These are phyloP conservation scores for Urophycis tenuis DNA, from an alignment of 2,797 vertebrate genomes.

Conservation along the genomic window DNA sequence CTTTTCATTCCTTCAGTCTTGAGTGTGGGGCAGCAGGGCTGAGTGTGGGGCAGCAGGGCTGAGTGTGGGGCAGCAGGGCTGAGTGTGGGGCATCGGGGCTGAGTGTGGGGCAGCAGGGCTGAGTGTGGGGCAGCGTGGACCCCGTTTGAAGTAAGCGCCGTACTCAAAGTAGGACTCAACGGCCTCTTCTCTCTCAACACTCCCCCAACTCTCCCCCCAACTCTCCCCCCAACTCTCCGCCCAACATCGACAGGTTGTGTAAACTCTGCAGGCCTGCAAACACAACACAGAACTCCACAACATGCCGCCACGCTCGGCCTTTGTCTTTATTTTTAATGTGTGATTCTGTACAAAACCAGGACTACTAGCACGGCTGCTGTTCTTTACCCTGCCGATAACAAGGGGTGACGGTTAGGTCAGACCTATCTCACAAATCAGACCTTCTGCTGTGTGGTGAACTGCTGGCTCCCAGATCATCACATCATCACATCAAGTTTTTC, in stretches of 20 bases:
- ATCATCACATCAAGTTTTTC: background rate
- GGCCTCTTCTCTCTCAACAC: slow-evolving; percentile 43
- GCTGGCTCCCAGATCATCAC: background rate
- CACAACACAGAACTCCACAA: background rate
- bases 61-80: slow-evolving; percentile 20
- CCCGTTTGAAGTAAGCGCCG: slow-evolving; percentile 49
- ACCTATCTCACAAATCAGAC: background rate
- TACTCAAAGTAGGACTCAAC: slow-evolving; percentile 53
- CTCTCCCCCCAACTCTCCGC: slow-evolving; percentile 28
- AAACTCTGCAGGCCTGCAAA: slow-evolving; percentile 14
- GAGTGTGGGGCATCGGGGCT: slow-evolving; percentile 40
- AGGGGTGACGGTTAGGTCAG: background rate
- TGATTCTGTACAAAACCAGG: background rate
- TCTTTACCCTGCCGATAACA: background rate
- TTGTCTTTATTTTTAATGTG: background rate
- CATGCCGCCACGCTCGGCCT: background rate
- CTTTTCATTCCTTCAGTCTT: slow-evolving; percentile 29
- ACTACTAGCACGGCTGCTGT: background rate
- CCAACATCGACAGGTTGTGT: slow-evolving; percentile 25
- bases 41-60: slow-evolving; percentile 38
- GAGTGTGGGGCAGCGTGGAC: slow-evolving; percentile 41
- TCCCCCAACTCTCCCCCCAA: slow-evolving; percentile 17
- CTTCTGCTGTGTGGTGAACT: background rate
- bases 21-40: slow-evolving; percentile 21
- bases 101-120: slow-evolving; percentile 20